These are phyloP conservation scores for Mus spretus DNA, from an alignment of 2,797 vertebrate species.

Conservation along the genomic window DNA sequence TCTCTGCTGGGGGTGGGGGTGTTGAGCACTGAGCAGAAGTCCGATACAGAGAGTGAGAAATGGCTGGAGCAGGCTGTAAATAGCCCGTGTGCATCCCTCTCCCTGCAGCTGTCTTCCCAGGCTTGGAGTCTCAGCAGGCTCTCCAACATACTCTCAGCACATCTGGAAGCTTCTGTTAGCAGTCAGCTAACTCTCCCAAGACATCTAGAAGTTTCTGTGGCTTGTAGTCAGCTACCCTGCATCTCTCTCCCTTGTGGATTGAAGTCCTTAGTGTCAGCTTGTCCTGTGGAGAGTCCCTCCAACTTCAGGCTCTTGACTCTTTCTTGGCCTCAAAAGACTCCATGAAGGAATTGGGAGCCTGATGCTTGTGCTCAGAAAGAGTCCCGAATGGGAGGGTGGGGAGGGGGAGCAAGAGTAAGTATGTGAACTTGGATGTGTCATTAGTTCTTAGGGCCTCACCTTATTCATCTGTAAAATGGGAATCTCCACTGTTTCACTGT, in stretches of 20 bases:
- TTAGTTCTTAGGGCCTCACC: neutral
- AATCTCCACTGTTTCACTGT: neutral
- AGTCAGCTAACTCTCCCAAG: neutral
- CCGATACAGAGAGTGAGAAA: neutral
- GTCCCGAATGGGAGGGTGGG: neutral
- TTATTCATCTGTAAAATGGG: slow-evolving; percentile 15
- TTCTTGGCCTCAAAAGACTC: neutral
- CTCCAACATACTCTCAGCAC: neutral
- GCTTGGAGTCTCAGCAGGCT: neutral
- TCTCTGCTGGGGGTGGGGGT: neutral
- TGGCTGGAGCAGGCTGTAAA: neutral
- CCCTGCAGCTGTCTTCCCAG: neutral
- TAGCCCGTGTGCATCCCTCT: no score
- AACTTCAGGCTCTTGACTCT: neutral
- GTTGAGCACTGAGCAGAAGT: neutral
- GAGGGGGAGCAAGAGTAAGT: neutral
- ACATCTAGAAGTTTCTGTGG: neutral
- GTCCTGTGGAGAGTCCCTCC: neutral
- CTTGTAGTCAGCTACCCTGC: neutral
- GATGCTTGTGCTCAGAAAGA: neutral
- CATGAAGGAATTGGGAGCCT: neutral
- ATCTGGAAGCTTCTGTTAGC: neutral
- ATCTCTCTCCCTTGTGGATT: rapidly evolving
- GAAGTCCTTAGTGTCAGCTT: neutral
- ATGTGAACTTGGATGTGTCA: neutral